These are phyloP conservation scores for Cryptoprocta ferox DNA, from an alignment of 2,797 vertebrate species.

Conservation along the genomic window DNA sequence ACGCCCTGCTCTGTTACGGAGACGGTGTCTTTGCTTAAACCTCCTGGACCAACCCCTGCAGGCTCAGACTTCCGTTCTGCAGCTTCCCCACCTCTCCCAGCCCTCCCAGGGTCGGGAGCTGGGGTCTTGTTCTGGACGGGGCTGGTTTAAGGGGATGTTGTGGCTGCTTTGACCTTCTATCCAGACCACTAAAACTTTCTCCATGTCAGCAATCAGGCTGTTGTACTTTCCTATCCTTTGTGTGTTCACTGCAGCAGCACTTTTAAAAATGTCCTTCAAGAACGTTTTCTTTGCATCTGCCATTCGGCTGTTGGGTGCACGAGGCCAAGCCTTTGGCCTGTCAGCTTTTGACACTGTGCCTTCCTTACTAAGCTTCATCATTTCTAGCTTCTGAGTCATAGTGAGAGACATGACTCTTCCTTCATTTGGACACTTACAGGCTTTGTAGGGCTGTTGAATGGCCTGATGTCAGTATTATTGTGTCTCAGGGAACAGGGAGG, in stretches of 20 bases:
- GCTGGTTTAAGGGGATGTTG: neutral
- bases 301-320: neutral
- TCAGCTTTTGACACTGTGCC: neutral
- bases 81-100: neutral
- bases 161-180: neutral
- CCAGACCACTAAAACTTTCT: neutral
- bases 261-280: neutral
- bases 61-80: too few relatives aligned
- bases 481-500: neutral
- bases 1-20: rapidly evolving
- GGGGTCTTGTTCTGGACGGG: neutral
- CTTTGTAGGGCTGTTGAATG: neutral
- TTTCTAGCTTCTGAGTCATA: neutral
- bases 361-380: neutral
- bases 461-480: rapidly evolving
- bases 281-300: neutral
- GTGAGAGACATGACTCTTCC: neutral
- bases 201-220: neutral
- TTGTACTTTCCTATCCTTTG: neutral
- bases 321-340: neutral
- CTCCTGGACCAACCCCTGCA: neutral
- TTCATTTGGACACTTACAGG: neutral
- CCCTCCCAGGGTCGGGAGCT: neutral
- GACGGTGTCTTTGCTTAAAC: neutral
- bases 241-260: neutral